Conservation (phyloP, 2,888 invertebrate species). For the Myathropa florea region DNA sequence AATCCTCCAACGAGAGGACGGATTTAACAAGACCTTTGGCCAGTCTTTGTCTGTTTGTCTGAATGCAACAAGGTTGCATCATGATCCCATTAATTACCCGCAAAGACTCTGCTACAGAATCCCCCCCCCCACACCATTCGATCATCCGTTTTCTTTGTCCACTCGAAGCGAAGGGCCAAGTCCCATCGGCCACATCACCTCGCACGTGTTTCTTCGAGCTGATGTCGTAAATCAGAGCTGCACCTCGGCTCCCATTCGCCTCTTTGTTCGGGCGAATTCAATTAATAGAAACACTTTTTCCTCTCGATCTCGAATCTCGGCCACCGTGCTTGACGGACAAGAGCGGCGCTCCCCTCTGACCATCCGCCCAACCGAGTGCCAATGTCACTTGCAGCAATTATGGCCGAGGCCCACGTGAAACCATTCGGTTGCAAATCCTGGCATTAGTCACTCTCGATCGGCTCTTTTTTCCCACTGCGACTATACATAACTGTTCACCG, state of each 20-base stretch:
- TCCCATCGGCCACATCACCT: neutral
- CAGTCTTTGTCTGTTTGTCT: neutral
- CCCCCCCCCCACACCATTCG: too few species aligned
- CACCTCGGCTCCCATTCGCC: neutral
- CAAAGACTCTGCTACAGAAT: neutral
- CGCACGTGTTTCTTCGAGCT: neutral
- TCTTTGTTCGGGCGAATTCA: conserved; percentile 11
- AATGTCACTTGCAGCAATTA: conserved; percentile 27
- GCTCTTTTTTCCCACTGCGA: neutral
- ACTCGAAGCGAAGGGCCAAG: neutral
- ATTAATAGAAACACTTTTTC: conserved; percentile 1
- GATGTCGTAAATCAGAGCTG: neutral
- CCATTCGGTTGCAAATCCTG: conserved; percentile 16
- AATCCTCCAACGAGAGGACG: too few species aligned
- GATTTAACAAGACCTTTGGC: neutral
- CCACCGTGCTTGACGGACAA: neutral
- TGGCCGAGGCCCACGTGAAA: conserved; percentile 9
- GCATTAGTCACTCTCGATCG: conserved; percentile 33
- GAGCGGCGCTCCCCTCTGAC: neutral
- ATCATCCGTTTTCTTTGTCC: neutral
- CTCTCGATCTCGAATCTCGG: neutral
- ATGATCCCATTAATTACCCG: neutral
- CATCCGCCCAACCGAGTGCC: neutral
- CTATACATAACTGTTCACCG: conserved; percentile 12
- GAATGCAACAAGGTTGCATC: neutral